Evolutionary conservation across 1,140 invertebrate genomes (phyloP).

Genomic region (Heterodera schachtii): DNA sequence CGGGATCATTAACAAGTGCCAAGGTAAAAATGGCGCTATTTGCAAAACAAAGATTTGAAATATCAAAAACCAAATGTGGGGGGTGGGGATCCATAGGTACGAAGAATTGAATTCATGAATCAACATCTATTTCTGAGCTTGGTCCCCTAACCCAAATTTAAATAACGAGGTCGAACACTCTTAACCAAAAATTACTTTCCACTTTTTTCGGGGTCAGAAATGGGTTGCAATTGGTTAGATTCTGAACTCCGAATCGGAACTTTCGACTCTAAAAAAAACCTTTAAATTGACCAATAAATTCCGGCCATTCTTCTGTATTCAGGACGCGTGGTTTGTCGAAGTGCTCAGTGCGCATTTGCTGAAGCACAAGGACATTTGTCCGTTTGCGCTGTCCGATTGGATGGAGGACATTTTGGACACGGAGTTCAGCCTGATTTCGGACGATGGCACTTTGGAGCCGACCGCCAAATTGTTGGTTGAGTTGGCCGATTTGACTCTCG

Average conservation of each 20-base stretch:
- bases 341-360: slow-evolving; percentile 13
- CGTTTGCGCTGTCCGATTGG: slow-evolving; percentile 24
- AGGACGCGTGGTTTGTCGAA: slow-evolving; percentile 22
- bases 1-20: not conserved
- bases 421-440: slow-evolving; percentile 24
- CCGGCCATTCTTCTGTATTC: not conserved
- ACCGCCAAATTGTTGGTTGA: slow-evolving; percentile 24
- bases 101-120: no score
- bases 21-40: not conserved
- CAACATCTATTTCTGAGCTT: no score
- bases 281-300: not conserved
- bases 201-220: no score
- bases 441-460: slow-evolving; percentile 27
- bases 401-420: slow-evolving; percentile 24
- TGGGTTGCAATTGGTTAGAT: no score
- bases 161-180: no score
- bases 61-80: no score
- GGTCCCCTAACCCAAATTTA: not conserved
- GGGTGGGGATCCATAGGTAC: no score
- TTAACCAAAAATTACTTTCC: no score
- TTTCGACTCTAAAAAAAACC: no score
- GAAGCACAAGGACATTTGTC: slow-evolving; percentile 10
- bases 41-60: not conserved
- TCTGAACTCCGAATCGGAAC: no score
- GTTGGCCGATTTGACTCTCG: slow-evolving; percentile 11